These are phyloP conservation scores for Phyllostomus discolor DNA, from an alignment of 2,113 vertebrate genomes.

Conservation along the genomic window DNA sequence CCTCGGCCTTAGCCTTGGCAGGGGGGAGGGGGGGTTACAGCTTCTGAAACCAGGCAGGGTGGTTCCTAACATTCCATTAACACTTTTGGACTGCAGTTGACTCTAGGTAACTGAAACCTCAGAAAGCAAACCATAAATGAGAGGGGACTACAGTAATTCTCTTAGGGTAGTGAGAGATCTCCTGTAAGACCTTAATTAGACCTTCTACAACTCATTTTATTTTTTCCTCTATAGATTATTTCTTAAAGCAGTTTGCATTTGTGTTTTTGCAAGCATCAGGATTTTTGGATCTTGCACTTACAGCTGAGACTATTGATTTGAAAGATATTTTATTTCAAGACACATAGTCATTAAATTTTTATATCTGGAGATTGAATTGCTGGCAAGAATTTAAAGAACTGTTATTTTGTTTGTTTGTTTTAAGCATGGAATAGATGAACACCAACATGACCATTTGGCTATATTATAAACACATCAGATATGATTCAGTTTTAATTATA, in stretches of 20 bases:
- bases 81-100: not conserved
- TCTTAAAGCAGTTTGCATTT: slow-evolving; percentile 7
- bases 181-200: slow-evolving; percentile 16
- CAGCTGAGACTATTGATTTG: slow-evolving; percentile 32
- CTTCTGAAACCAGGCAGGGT: no score
- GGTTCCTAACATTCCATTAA: not conserved
- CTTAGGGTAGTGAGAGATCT: not conserved
- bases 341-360: slow-evolving; percentile 19
- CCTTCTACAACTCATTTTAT: not conserved
- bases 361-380: slow-evolving; percentile 37
- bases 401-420: slow-evolving; percentile 22
- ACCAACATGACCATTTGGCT: slow-evolving; percentile 34
- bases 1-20: no score
- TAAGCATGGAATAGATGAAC: slow-evolving; percentile 15
- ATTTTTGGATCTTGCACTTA: not conserved
- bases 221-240: not conserved
- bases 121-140: not conserved
- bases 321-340: slow-evolving; percentile 38
- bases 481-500: slow-evolving; percentile 65
- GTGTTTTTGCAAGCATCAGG: not conserved
- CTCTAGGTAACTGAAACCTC: not conserved
- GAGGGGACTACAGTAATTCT: not conserved
- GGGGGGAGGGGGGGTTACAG: no score
- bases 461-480: slow-evolving; percentile 55
- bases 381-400: slow-evolving; percentile 1